phyloP scores from a whole-genome alignment of 2,113 vertebrate species.

The Lepidothrix coronata region DNA sequence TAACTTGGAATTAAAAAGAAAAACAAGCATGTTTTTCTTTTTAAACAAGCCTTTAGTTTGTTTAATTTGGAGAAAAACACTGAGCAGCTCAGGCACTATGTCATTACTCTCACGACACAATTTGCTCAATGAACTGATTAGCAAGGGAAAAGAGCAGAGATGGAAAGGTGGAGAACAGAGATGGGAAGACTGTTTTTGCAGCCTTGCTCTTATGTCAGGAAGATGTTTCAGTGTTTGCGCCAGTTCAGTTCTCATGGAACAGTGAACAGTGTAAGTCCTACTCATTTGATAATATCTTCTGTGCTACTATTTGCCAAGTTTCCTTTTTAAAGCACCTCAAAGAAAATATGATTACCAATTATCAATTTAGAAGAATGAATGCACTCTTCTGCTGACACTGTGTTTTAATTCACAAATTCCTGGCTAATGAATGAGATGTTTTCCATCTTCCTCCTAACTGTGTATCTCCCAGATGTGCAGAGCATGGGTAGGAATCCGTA shows the following conservation, averaged over 20 bases:
- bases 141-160: background rate
- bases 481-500: background rate
- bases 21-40: background rate
- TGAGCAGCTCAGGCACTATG: background rate
- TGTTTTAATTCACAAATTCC: conserved; percentile 20
- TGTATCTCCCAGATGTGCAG: background rate
- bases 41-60: background rate
- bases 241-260: conserved; percentile 14
- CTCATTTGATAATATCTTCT: background rate
- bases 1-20: conserved; percentile 26
- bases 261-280: background rate
- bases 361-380: background rate
- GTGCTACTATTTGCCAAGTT: conserved; percentile 1
- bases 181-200: background rate
- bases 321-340: background rate
- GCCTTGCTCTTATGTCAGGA: background rate
- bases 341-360: background rate
- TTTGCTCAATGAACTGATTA: background rate
- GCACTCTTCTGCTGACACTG: background rate
- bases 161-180: background rate
- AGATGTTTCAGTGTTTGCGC: conserved; percentile 4
- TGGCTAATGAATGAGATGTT: background rate
- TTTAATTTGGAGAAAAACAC: conserved; percentile 37
- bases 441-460: background rate
- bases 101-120: background rate